phyloP scores from a whole-genome alignment of 1,140 invertebrate species.

The honey bee (Apis mellifera) region Amel_HAv3.1 CM009938.2:12545501-12546000 shows the following conservation, averaged over 20 bases:
- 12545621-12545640: background rate
- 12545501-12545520: constrained; percentile 67
- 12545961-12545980: too few species aligned
- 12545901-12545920: background rate
- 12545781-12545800: constrained; percentile 81
- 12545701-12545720: constrained; percentile 70
- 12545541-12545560: too few species aligned
- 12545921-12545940: too few species aligned
- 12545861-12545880: background rate
- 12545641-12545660: background rate
- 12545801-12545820: constrained; percentile 83
- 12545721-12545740: constrained; percentile 80
- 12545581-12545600: too few species aligned
- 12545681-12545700: background rate
- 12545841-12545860: constrained; percentile 42
- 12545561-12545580: too few species aligned
- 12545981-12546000: too few species aligned
- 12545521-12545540: background rate
- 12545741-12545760: constrained; percentile 82
- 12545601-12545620: too few species aligned
- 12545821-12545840: constrained; percentile 66
- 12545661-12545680: background rate
- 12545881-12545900: background rate
- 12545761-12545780: constrained; percentile 81
- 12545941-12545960: too few species aligned